Evolutionary conservation across 1,140 invertebrate genomes (phyloP), one percentile per base, ranked within the genome.

Genomic region (Teleopsis dalmanni): DNA sequence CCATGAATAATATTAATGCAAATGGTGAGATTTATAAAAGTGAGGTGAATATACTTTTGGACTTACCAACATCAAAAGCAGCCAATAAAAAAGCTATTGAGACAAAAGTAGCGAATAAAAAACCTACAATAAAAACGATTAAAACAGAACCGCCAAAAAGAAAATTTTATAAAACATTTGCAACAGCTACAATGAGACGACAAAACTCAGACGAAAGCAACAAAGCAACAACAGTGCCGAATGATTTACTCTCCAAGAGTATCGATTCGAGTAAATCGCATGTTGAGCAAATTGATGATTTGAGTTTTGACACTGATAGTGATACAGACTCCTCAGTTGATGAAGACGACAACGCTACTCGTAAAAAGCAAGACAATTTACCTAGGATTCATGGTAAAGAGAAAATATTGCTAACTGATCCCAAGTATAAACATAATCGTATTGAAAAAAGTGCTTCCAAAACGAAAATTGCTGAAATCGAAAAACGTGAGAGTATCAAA

Each of bases 361-460:
- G 33, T 13, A 34, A 23, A 11, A 38, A 31, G 5, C 21, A 14
- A 5, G 49, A 51, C 43, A 43, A 51, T 38, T 44, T 48, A 52
- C 27, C 51, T 29, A 33, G 31, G 16, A 13, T 1, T 34, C 0
- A 22, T 26, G 37, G 36, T 37, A 51, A 56, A 21, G 26, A 58
- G 53, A 44, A 62, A 58, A 47, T 60, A 10, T 44, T 62, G 7
- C 43, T 58, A 23, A 58, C 54, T 14, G 59, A 62, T 56, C 54
- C 52, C 16, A 62, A 62, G 33, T 62, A 52, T 34, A 57, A 56
- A 27, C 51, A 60, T 34, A 60, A 60, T 53, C 55, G 58, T 22
- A 56, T 62, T 37, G 55, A 57, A 45, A 62, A 62, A 47, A 62
- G 60, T 48, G 56, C 55, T 4, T 62, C 60, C 1, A 60, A 60